Evolutionary conservation across 2,888 invertebrate species (phyloP).

Genomic region (Drosophila glabriapex): DNA sequence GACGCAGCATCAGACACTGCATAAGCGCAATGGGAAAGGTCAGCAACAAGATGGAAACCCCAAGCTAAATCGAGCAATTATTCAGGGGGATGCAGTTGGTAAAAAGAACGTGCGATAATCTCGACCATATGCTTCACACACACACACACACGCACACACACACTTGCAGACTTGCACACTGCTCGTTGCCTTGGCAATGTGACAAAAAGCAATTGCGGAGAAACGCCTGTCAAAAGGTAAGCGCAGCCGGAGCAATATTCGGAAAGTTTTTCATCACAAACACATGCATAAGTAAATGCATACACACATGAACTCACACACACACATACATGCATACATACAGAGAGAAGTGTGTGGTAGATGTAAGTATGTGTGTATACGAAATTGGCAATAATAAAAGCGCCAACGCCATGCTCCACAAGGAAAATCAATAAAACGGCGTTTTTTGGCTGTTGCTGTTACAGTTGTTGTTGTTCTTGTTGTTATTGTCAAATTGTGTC

Average conservation of each 20-base stretch:
- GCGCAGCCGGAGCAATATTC: conserved; percentile 42
- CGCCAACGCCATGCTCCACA: conserved; percentile 57
- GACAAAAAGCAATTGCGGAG: conserved; percentile 70
- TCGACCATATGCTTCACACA: conserved; percentile 60
- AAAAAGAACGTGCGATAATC: conserved; percentile 40
- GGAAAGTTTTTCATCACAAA: conserved; percentile 28
- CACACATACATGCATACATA: conserved; percentile 4
- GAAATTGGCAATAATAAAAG: conserved; percentile 53
- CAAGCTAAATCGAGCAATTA: conserved; percentile 9
- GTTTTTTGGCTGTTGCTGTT: conserved; percentile 47
- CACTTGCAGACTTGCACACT: conserved; percentile 16
- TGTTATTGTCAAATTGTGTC: conserved; percentile 45
- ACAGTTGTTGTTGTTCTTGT: conserved; percentile 19
- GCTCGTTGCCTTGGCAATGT: conserved; percentile 76
- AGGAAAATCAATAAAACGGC: conserved; percentile 70
- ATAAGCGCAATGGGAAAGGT: conserved; percentile 47
- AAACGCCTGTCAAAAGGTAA: conserved; percentile 53
- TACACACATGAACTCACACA: background rate
- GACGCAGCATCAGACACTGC: conserved; percentile 2
- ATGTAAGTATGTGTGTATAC: conserved; percentile 22
- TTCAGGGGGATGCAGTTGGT: conserved; percentile 41
- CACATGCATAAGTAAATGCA: conserved; percentile 5
- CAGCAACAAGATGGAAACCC: conserved; percentile 37
- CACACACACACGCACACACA: background rate
- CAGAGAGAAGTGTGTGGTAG: background rate